Evolutionary conservation across 2,888 invertebrate species (phyloP).

Genomic region (Adelognathus sp.): DNA sequence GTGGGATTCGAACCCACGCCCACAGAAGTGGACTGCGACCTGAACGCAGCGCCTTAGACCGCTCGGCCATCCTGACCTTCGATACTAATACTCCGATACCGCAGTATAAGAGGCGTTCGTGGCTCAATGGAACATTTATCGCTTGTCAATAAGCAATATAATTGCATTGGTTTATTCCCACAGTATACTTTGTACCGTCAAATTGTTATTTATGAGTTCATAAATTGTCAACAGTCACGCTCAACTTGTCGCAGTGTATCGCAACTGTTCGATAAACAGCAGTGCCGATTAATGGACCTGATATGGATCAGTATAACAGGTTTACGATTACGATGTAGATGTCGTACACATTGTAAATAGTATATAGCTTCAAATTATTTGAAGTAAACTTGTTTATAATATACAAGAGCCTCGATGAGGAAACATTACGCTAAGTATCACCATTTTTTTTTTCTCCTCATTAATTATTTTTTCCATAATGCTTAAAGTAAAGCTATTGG

Average conservation of each 20-base stretch:
- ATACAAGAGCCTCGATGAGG: too few relatives aligned
- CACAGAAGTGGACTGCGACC: constrained; percentile 78
- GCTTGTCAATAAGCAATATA: background rate
- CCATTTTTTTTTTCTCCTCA: too few relatives aligned
- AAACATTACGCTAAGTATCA: too few relatives aligned
- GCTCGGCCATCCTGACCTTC: constrained; percentile 84
- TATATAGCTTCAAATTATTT: too few relatives aligned
- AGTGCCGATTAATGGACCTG: constrained; percentile 26
- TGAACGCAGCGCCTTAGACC: constrained; percentile 83
- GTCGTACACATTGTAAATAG: too few relatives aligned
- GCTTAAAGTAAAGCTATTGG: too few relatives aligned
- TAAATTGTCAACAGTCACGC: constrained; percentile 7
- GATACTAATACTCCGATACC: background rate
- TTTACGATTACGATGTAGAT: too few relatives aligned
- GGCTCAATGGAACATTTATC: background rate
- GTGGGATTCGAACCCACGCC: constrained; percentile 86
- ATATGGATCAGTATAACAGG: constrained; percentile 37
- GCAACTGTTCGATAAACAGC: background rate
- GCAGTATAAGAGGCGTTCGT: background rate
- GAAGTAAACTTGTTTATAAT: too few relatives aligned
- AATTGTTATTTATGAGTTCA: background rate
- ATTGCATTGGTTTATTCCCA: background rate
- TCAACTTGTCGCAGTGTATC: background rate
- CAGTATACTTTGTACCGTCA: background rate
- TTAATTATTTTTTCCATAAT: too few relatives aligned